Conservation (phyloP, 2,888 invertebrate species). For the Coronaproctus castanopsis region DNA sequence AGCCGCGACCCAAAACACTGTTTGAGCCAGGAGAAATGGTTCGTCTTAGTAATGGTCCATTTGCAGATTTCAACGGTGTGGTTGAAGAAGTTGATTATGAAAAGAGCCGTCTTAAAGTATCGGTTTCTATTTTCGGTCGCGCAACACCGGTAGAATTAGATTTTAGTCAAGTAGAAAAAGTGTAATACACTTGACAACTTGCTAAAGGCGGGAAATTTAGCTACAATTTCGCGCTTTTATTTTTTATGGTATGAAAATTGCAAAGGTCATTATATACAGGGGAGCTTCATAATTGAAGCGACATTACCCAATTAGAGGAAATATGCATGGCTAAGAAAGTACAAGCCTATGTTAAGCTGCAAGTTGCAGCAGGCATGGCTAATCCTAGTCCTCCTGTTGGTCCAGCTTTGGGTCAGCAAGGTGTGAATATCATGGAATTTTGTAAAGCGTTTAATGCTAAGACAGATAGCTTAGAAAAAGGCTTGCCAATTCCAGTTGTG, state of each 20-base stretch:
- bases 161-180: slow-evolving; percentile 5
- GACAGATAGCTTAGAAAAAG: slow-evolving; percentile 3
- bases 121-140: slow-evolving; percentile 2
- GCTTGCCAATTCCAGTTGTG: not conserved
- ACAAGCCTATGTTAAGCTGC: slow-evolving; percentile 1
- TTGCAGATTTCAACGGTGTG: not conserved
- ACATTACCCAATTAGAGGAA: not conserved
- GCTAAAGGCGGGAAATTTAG: not conserved
- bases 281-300: too few relatives aligned
- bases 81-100: slow-evolving; percentile 4
- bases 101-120: not conserved
- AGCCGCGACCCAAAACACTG: not conserved
- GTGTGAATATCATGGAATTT: slow-evolving; percentile 10
- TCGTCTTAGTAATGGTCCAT: slow-evolving; percentile 1
- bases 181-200: too few relatives aligned
- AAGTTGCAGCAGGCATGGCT: slow-evolving; percentile 2
- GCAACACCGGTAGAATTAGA: slow-evolving; percentile 3
- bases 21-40: slow-evolving; percentile 2
- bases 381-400: slow-evolving; percentile 8
- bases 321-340: slow-evolving; percentile 1
- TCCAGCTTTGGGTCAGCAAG: slow-evolving; percentile 2
- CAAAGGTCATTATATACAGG: too few relatives aligned
- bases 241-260: too few relatives aligned
- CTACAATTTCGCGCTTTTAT: too few relatives aligned
- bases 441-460: slow-evolving; percentile 7